A percentile compares a stretch with the other conserved stretches of the same genome.
Conservation (phyloP, 2,888 invertebrate species). For the Branchellion lobata region DNA sequence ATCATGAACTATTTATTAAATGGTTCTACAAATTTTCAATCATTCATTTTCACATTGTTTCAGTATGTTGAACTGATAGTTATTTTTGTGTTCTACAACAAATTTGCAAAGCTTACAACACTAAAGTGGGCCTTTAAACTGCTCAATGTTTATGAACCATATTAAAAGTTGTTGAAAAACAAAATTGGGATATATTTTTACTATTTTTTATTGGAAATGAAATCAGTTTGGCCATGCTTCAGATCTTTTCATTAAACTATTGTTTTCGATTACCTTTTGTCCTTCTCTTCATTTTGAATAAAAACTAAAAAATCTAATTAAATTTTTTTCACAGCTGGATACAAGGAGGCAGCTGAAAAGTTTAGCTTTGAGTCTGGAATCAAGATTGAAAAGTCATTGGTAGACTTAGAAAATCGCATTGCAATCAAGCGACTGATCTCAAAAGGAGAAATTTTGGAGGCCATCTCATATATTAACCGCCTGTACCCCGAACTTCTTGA, state of each 20-base stretch:
- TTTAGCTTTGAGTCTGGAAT: conserved; percentile 91
- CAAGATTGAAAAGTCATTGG: conserved; percentile 75
- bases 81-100: too few relatives aligned
- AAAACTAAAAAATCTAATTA: too few relatives aligned
- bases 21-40: conserved; percentile 46
- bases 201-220: too few relatives aligned
- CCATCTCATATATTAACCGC: conserved; percentile 87
- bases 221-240: background rate
- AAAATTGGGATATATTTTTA: too few relatives aligned
- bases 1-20: conserved; percentile 85
- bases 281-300: too few relatives aligned
- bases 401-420: conserved; percentile 77
- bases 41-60: background rate
- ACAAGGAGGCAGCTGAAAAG: conserved; percentile 90
- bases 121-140: too few relatives aligned
- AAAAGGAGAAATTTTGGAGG: conserved; percentile 85
- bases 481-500: conserved; percentile 90
- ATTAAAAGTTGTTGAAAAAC: too few relatives aligned
- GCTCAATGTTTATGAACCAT: too few relatives aligned
- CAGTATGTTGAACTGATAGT: too few relatives aligned
- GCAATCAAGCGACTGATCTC: conserved; percentile 87
- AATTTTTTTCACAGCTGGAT: conserved; percentile 63
- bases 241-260: background rate
- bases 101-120: too few relatives aligned
- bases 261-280: background rate